Percentiles rank a stretch among this genome's conserved stretches.
These are phyloP conservation scores for Girardia tigrina DNA, from an alignment of 2,888 invertebrate species.

Conservation along the genomic window DNA sequence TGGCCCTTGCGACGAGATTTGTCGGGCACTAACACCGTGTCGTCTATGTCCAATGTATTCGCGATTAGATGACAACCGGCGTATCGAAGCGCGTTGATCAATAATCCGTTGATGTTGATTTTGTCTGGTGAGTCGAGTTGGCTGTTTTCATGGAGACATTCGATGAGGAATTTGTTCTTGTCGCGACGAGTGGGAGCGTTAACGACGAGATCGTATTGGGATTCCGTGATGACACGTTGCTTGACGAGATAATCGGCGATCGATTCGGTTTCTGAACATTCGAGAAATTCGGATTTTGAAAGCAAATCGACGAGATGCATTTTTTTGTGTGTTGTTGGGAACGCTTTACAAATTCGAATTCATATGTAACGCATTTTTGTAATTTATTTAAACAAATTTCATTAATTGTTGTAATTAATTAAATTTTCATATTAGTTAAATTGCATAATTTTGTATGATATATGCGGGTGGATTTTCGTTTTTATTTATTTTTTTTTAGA, in stretches of 20 bases:
- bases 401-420: too few relatives aligned
- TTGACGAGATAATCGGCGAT: conserved; percentile 3
- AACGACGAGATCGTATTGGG: neutral
- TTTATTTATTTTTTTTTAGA: too few relatives aligned
- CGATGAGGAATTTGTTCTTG: conserved; percentile 7
- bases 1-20: neutral
- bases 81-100: neutral
- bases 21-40: neutral
- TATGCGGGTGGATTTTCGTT: too few relatives aligned
- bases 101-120: neutral
- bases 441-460: too few relatives aligned
- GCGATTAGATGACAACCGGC: neutral
- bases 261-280: neutral
- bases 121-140: neutral
- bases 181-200: neutral
- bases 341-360: conserved; percentile 17
- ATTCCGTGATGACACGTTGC: neutral
- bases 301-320: conserved; percentile 1
- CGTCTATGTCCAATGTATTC: neutral
- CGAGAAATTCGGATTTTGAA: neutral
- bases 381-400: conserved; percentile 2
- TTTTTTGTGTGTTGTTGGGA: too few relatives aligned
- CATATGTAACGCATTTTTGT: conserved; percentile 3
- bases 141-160: neutral
- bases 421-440: too few relatives aligned